Conservation (phyloP, 2,113 vertebrate species). For the Odobenus rosmarus region DNA sequence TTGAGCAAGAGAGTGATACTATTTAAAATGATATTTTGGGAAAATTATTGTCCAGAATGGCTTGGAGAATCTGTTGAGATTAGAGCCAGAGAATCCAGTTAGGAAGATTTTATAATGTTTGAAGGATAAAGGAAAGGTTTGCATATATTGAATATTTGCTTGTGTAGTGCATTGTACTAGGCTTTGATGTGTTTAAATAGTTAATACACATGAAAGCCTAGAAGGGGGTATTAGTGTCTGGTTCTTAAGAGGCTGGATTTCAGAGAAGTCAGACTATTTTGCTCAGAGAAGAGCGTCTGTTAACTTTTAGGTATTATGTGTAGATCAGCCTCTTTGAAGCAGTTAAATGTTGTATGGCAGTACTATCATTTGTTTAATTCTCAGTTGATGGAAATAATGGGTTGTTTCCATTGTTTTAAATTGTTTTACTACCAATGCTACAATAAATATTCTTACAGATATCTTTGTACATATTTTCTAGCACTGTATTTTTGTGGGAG, state of each 20-base stretch:
- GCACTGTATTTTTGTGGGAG: conserved; percentile 56
- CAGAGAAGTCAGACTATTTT: conserved; percentile 14
- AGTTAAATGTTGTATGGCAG: background rate
- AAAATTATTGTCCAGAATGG: conserved; percentile 22
- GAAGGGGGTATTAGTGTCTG: background rate
- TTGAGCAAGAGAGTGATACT: background rate
- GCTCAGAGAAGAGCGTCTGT: background rate
- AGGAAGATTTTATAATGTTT: conserved; percentile 9
- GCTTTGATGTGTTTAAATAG: background rate
- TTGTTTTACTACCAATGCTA: conserved; percentile 25
- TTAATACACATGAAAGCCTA: background rate
- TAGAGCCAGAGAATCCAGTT: background rate
- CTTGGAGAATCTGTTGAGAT: background rate
- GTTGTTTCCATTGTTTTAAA: background rate
- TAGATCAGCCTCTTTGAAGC: background rate
- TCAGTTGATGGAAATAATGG: background rate
- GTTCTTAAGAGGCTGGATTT: conserved; percentile 33
- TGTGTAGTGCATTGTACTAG: background rate
- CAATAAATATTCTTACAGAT: conserved; percentile 15
- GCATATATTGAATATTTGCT: background rate
- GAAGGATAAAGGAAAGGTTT: background rate
- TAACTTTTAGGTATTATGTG: background rate
- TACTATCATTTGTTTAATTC: conserved; percentile 18
- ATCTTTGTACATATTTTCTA: conserved; percentile 56
- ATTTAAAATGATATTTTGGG: background rate